Base-by-base conservation (phyloP, 2,888 invertebrate genomes). In the Glyphotaelius pellucidus region DNA sequence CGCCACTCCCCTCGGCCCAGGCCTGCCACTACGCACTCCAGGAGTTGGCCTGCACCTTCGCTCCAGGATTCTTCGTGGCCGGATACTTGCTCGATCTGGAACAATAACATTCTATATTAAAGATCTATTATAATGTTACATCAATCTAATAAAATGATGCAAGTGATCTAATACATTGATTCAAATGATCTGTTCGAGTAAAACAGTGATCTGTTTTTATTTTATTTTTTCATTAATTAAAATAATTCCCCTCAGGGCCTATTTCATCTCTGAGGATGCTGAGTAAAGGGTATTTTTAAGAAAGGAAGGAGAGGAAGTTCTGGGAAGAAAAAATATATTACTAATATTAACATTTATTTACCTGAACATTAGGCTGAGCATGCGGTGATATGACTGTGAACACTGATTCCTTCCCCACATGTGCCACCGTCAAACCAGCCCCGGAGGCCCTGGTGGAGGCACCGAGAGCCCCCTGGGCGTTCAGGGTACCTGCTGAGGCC, bases 1-100 rank as follows among this genome's bases (percentile, higher is more conserved):
- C 98, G 97, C 97, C 98, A 99, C 94, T 98, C 98, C 1, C 98
- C 98, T 95, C 96, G 98, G 95, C 96, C 96, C 19, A 97, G 95
- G 0, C 96, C 95, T 83, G 94, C 97, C 95, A 95, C 97, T 92
- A 96, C 96, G 95, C 96, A 97, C 94, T 96, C 98, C 94, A 97
- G 94, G 1, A 96, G 94, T 31, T 96, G 95, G 0, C 95, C 95
- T 87, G 96, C 95, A 67, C 94, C 84, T 93, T 95, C 95, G 92
- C 94, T 95, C 92, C 91, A 91, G 25, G 38, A 38, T 25, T 89
- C 91, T 52, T 91, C 91, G 11, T 88, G 92, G 32, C 95, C 95
- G 32, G 95, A 95, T 91, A 96, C 94, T 93, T 95, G 95, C 94
- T 96, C 96, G 25, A 96, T 96, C 96, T 96, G 94, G 32, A 85